Percentiles rank a stretch among this genome's conserved stretches.
These are phyloP conservation scores for Indicator indicator DNA, from an alignment of 2,113 vertebrate species.

Conservation along the genomic window DNA sequence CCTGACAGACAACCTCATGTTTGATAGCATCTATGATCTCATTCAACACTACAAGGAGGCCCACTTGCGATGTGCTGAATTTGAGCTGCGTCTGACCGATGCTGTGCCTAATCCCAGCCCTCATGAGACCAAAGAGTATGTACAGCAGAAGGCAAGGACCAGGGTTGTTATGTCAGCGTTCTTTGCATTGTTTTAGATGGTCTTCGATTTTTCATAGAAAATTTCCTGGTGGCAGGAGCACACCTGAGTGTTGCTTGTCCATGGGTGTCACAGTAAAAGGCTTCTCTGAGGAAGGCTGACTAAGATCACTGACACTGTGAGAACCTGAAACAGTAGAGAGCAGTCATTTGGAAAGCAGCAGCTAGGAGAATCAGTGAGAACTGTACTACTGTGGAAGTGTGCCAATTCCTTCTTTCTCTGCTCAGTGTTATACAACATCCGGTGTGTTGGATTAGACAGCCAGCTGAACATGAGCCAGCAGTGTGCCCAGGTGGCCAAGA, in stretches of 20 bases:
- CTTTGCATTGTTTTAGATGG: neutral
- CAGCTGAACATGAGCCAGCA: too few species aligned
- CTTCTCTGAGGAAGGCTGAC: neutral
- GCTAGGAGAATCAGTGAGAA: neutral
- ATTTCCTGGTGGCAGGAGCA: neutral
- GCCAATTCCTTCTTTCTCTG: neutral
- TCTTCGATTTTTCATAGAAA: neutral
- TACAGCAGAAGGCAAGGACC: slow-evolving; percentile 31
- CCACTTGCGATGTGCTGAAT: slow-evolving; percentile 91
- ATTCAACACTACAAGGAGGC: slow-evolving; percentile 91
- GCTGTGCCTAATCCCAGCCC: slow-evolving; percentile 87
- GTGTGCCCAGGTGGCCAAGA: too few species aligned
- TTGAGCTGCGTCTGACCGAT: slow-evolving; percentile 91
- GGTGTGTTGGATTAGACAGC: neutral
- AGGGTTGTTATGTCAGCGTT: neutral
- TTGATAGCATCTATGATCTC: slow-evolving; percentile 86
- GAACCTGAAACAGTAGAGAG: neutral
- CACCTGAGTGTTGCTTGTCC: fast-evolving
- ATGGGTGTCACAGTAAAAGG: neutral
- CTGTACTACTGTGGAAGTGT: neutral
- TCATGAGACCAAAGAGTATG: slow-evolving; percentile 86
- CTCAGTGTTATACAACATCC: neutral
- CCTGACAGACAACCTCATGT: slow-evolving; percentile 91
- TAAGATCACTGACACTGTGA: neutral
- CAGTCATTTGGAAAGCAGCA: neutral